Evolutionary conservation across 2,113 vertebrate species (phyloP).

Genomic region (Cyphomyrus discorhynchus): DNA sequence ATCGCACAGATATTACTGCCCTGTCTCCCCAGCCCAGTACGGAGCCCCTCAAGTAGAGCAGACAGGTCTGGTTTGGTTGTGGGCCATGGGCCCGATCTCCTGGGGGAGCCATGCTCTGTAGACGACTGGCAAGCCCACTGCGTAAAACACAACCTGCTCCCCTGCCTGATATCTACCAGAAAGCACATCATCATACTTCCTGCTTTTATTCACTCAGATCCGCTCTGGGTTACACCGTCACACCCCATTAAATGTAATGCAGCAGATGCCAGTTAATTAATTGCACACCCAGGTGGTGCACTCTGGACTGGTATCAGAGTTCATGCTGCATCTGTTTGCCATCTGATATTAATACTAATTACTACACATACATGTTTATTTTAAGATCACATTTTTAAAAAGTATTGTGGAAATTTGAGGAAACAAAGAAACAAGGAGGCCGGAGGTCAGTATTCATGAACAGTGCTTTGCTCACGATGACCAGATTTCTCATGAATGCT

Average conservation of each 20-base stretch:
- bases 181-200: neutral
- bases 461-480: neutral
- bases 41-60: slow-evolving; percentile 17
- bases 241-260: neutral
- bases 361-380: neutral
- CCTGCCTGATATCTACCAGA: neutral
- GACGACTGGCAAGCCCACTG: neutral
- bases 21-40: neutral
- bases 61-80: neutral
- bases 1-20: slow-evolving; percentile 11
- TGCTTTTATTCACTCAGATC: neutral
- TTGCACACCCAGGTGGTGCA: neutral
- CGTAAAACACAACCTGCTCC: neutral
- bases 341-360: neutral
- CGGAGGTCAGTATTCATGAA: neutral
- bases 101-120: neutral
- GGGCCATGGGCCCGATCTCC: neutral
- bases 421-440: neutral
- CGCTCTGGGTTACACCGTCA: neutral
- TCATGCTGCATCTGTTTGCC: neutral
- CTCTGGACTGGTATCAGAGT: neutral
- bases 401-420: neutral
- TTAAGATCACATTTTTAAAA: neutral
- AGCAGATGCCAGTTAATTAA: neutral
- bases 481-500: neutral